Conservation (phyloP, 2,888 invertebrate species). For the Dicyrtoma fusca region DNA sequence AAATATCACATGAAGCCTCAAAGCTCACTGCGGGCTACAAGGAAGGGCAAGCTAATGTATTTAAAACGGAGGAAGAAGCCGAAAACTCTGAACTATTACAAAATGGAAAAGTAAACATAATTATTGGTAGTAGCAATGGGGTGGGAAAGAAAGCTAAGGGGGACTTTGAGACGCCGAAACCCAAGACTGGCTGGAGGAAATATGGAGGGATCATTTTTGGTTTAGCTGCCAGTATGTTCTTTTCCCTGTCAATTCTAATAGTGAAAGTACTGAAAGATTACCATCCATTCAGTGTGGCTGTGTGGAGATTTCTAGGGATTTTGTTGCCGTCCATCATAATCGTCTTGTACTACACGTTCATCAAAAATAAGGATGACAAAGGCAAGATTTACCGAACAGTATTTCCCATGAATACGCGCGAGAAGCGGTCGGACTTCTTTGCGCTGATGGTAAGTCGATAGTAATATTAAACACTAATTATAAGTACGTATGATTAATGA, state of each 20-base stretch:
- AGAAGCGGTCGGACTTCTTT: conserved; percentile 19
- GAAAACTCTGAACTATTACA: too few species aligned
- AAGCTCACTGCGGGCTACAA: too few species aligned
- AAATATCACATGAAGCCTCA: too few species aligned
- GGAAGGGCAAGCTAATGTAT: too few species aligned
- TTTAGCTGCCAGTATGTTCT: conserved; percentile 44
- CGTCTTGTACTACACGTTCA: conserved; percentile 34
- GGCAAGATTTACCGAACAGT: conserved; percentile 38
- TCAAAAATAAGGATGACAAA: neutral
- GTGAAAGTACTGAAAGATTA: conserved; percentile 46
- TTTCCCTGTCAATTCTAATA: conserved; percentile 45
- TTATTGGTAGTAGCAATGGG: too few species aligned
- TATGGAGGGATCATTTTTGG: conserved; percentile 47
- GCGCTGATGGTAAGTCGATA: conserved; percentile 32
- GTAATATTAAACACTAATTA: neutral
- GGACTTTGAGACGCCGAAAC: too few species aligned
- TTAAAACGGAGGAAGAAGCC: too few species aligned
- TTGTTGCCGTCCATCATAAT: conserved; percentile 41
- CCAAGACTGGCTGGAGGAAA: conserved; percentile 37
- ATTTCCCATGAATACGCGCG: conserved; percentile 24
- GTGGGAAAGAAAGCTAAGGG: too few species aligned
- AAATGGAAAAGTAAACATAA: too few species aligned
- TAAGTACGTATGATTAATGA: too few species aligned
- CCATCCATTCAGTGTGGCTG: conserved; percentile 46
- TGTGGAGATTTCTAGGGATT: conserved; percentile 50